Evolutionary conservation across 2,888 invertebrate genomes (phyloP), one percentile per base, ranked within the genome.

Genomic region (Ornithoptera priamus): DNA sequence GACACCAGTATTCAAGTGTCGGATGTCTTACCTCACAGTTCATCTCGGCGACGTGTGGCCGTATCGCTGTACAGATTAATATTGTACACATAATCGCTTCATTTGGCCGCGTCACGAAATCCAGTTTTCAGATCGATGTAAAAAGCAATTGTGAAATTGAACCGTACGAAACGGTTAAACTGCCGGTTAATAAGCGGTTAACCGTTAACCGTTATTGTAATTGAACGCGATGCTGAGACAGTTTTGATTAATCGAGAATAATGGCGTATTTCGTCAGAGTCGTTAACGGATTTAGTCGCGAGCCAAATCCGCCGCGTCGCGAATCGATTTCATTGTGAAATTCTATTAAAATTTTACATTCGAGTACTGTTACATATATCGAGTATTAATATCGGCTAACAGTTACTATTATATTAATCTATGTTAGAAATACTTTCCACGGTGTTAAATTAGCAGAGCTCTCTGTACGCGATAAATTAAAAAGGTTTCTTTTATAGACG

Each of bases 71-170:
- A 15, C 15, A 15, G 15, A 46, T 46, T 2, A 15, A 46, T 46
- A 46, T 46, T 46, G 46, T 15, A 15, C 46, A 46, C 46, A 46
- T 46, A 46, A 46, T 46, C 46, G 46, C 46, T 46, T 46, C 46
- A 46, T 46, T 46, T 15, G 46, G 46, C 46, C 4, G 39, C 46
- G 36, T 42, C 15, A 42, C 53, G 18, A 17, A 36, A 18, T 65
- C 71, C 67, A 65, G 53, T 50, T 67, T 67, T 67, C 6, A 46
- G 71, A 67, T 12, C 71, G 58, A 30, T 70, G 64, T 39, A 46
- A 62, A 30, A 68, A 68, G 36, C 39, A 64, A 64, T 68, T 46
- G 59, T 30, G 30, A 30, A 30, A 30, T 30, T 30, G 18, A 18
- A 56, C 10, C 69, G 69, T 30, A 65, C 57, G 7, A 42, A 56